A percentile compares a stretch with the other conserved stretches of the same genome.
Conservation (phyloP, 2,888 invertebrate species). For the Hypselothyrea guttata region DNA sequence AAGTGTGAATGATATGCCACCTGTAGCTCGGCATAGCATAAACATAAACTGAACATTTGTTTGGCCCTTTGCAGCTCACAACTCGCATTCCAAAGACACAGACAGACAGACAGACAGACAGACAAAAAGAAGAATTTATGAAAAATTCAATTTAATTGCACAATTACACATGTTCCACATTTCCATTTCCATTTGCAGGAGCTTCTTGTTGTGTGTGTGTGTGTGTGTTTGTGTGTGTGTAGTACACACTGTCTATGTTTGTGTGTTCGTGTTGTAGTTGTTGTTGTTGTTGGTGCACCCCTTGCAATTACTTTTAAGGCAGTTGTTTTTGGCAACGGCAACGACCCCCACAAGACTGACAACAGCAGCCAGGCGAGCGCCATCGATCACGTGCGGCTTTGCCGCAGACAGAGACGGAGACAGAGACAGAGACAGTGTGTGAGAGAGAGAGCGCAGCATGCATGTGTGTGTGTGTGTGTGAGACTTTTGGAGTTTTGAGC, state of each 20-base stretch:
- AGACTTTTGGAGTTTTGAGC: conserved; percentile 60
- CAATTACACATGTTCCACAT: conserved; percentile 79
- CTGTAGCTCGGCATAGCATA: conserved; percentile 35
- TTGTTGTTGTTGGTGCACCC: conserved; percentile 59
- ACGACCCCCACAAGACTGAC: conserved; percentile 68
- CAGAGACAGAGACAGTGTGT: conserved; percentile 13
- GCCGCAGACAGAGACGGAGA: conserved; percentile 41
- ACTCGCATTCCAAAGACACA: conserved; percentile 25
- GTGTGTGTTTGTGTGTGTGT: conserved; percentile 7
- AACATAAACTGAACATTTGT: conserved; percentile 37
- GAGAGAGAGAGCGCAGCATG: conserved; percentile 2
- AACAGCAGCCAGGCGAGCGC: conserved; percentile 45
- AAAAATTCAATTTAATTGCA: conserved; percentile 82
- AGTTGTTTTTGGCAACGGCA: conserved; percentile 54
- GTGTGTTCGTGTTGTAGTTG: conserved; percentile 23
- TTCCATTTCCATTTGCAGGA: conserved; percentile 55
- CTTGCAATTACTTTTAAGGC: conserved; percentile 76
- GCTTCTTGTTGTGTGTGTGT: conserved; percentile 16
- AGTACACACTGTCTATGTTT: too few species aligned
- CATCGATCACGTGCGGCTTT: conserved; percentile 76
- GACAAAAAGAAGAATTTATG: conserved; percentile 65
- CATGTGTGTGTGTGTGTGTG: too few species aligned
- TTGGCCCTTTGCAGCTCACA: conserved; percentile 33
- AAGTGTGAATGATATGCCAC: conserved; percentile 50
- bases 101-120: too few species aligned